These are phyloP conservation scores for Lindbergichthys nudifrons DNA, from an alignment of 2,797 vertebrate genomes.

Conservation along the genomic window DNA sequence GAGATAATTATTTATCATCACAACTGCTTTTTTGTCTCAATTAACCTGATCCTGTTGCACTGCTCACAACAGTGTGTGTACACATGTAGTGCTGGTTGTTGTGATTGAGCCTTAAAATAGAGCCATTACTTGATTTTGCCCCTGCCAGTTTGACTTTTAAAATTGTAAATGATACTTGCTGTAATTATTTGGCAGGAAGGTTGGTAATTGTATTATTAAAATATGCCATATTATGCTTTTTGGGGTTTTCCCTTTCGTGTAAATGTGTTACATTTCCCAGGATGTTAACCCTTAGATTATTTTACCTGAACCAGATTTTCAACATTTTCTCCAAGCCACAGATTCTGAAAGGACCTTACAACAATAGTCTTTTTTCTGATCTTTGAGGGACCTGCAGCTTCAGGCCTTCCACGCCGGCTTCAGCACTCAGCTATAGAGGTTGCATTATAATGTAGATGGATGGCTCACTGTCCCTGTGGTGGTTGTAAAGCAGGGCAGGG, in stretches of 20 bases:
- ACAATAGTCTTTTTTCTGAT: neutral
- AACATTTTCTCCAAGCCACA: neutral
- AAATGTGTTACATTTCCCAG: neutral
- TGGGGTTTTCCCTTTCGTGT: no score
- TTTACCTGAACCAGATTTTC: neutral
- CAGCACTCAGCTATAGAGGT: conserved; percentile 1
- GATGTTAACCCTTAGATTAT: neutral
- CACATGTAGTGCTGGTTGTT: neutral
- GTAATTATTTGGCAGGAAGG: neutral
- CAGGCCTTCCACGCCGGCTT: neutral
- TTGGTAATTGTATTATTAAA: no score
- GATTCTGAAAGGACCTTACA: neutral
- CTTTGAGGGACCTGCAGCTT: conserved; percentile 21
- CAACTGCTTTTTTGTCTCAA: neutral
- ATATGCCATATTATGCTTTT: no score
- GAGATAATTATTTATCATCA: conserved; percentile 2
- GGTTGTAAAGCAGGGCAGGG: conserved; percentile 45
- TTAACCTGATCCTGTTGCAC: neutral
- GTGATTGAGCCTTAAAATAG: neutral
- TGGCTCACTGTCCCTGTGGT: conserved; percentile 52
- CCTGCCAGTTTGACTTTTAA: no score
- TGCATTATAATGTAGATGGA: conserved; percentile 47
- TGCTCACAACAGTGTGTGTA: neutral
- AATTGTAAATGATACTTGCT: no score
- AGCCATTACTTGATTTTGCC: no score